phyloP scores from a whole-genome alignment of 2,797 vertebrate species.

The Intellagama lesueurii region DNA sequence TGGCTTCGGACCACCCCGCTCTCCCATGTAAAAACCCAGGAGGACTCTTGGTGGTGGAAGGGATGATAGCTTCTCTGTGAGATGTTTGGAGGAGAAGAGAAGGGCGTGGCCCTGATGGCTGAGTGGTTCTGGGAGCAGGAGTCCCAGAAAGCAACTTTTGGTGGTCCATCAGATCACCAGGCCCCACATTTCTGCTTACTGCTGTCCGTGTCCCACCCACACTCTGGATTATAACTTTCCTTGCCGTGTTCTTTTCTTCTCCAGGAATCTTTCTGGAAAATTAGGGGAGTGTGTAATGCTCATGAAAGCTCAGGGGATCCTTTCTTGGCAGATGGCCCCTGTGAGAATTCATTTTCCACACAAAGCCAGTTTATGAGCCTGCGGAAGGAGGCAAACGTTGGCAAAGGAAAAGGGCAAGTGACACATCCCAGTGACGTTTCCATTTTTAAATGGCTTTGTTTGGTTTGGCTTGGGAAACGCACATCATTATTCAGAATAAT shows the following conservation, averaged over 20 bases:
- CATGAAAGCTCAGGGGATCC: not conserved
- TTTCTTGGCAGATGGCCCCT: not conserved
- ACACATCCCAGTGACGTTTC: not conserved
- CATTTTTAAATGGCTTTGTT: too few species aligned
- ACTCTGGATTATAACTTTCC: not conserved
- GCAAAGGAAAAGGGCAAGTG: slow-evolving; percentile 4
- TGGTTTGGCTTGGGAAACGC: not conserved
- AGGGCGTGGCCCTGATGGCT: not conserved
- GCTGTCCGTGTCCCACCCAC: not conserved
- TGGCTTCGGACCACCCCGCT: too few species aligned
- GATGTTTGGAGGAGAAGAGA: too few species aligned
- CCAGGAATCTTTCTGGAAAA: not conserved
- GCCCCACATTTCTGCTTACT: too few species aligned
- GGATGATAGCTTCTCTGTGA: not conserved
- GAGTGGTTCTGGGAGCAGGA: not conserved
- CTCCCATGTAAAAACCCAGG: too few species aligned
- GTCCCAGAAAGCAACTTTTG: not conserved
- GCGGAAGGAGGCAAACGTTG: not conserved
- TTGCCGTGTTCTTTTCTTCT: not conserved
- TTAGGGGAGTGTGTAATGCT: not conserved
- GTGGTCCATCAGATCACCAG: not conserved
- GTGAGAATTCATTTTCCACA: not conserved
- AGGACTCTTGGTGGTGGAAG: too few species aligned
- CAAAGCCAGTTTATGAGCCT: not conserved
- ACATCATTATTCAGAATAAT: not conserved